Conservation (phyloP, 2,888 invertebrate genomes). For the Metalampra italica region DNA sequence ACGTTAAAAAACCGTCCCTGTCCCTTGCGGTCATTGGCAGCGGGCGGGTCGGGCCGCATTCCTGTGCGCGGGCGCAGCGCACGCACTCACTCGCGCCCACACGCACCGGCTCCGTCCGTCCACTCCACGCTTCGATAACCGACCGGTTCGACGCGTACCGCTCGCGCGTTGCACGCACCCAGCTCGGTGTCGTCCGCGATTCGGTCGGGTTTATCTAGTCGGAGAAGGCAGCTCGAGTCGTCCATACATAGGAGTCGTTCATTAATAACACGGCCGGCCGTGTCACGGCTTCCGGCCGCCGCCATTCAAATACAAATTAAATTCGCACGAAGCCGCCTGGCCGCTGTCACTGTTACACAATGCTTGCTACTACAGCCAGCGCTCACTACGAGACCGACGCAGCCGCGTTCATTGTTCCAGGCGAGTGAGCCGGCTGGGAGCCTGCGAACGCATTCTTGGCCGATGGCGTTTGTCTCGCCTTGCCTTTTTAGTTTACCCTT, state of each 20-base stretch:
- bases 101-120: constrained; percentile 42
- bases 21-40: constrained; percentile 74
- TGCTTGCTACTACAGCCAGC: constrained; percentile 29
- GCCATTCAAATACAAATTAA: constrained; percentile 63
- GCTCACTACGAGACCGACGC: constrained; percentile 26
- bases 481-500: background rate
- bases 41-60: constrained; percentile 73
- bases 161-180: constrained; percentile 9
- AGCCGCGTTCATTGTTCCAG: constrained; percentile 14
- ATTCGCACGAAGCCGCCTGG: constrained; percentile 52
- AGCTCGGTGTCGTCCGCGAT: constrained; percentile 19
- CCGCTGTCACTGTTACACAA: constrained; percentile 40
- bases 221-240: constrained; percentile 30
- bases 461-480: constrained; percentile 1
- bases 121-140: constrained; percentile 25
- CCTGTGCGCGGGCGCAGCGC: constrained; percentile 68
- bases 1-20: constrained; percentile 69
- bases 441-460: constrained; percentile 2
- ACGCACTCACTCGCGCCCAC: constrained; percentile 54
- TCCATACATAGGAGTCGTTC: constrained; percentile 52
- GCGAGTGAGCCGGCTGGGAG: constrained; percentile 6
- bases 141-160: constrained; percentile 20
- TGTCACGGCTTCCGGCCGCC: constrained; percentile 62
- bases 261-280: constrained; percentile 66
- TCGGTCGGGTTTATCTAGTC: constrained; percentile 25